phyloP scores from a whole-genome alignment of 2,797 vertebrate species.

The Erethizon dorsatum region DNA sequence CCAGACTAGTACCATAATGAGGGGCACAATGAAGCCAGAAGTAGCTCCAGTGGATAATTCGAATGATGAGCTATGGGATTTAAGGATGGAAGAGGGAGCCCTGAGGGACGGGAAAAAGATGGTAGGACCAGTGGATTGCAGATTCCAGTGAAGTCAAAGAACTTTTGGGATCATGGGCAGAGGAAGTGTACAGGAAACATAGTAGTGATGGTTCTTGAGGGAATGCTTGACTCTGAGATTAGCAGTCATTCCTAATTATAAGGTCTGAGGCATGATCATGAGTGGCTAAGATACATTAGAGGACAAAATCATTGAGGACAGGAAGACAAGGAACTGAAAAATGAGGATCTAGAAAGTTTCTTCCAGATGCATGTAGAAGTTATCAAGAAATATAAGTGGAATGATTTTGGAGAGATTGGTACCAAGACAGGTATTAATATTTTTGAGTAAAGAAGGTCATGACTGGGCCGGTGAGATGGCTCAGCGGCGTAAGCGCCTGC shows the following conservation, averaged over 20 bases:
- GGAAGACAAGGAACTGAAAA: background rate
- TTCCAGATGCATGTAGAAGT: background rate
- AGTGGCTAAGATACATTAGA: background rate
- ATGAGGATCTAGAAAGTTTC: background rate
- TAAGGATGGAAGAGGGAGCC: background rate
- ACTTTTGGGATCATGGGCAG: background rate
- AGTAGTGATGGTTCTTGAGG: background rate
- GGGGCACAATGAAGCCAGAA: background rate
- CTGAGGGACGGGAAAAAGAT: background rate
- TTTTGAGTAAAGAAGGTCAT: background rate
- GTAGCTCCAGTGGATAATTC: background rate
- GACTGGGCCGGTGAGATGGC: too few relatives aligned
- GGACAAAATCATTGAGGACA: background rate
- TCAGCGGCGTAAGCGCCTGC: too few relatives aligned
- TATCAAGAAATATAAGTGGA: background rate
- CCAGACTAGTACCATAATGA: background rate
- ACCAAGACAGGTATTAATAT: background rate
- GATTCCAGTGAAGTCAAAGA: background rate
- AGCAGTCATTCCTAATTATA: background rate
- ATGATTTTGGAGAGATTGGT: conserved; percentile 2
- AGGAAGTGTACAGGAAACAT: background rate
- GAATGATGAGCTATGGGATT: background rate
- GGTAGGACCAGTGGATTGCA: background rate
- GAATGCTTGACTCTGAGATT: conserved; percentile 15
- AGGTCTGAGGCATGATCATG: background rate